A percentile compares a stretch with the other conserved stretches of the same genome.
phyloP scores from a whole-genome alignment of 2,888 invertebrate genomes.

The Sialis fuliginosa region DNA sequence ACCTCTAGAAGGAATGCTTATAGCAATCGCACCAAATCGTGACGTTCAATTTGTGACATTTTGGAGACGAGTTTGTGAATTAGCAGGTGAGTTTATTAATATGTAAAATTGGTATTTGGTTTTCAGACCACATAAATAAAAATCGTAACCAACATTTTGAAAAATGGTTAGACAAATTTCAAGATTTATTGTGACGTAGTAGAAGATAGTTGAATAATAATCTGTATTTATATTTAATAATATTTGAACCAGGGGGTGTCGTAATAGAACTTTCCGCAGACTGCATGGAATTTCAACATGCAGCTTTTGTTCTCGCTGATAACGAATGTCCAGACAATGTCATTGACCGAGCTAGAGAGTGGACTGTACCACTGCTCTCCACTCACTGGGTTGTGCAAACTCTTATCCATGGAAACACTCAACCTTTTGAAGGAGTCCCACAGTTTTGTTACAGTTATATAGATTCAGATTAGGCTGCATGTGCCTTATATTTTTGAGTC shows the following conservation, averaged over 20 bases:
- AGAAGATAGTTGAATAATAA: neutral
- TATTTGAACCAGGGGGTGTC: constrained; percentile 17
- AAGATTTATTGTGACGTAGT: neutral
- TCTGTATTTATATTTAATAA: too few relatives aligned
- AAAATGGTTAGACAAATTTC: too few relatives aligned
- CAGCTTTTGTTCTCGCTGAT: constrained; percentile 39
- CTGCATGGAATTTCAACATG: constrained; percentile 8
- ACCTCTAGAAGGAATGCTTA: constrained; percentile 17
- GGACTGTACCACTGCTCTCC: constrained; percentile 44
- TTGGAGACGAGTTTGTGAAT: constrained; percentile 40
- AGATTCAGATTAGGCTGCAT: too few relatives aligned
- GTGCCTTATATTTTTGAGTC: too few relatives aligned
- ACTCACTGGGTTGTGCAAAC: constrained; percentile 53
- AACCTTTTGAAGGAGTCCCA: constrained; percentile 5
- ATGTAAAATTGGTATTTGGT: too few relatives aligned
- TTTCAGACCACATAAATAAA: too few relatives aligned
- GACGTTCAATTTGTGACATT: constrained; percentile 34
- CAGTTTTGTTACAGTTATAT: too few relatives aligned
- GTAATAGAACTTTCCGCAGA: constrained; percentile 20
- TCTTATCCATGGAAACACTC: constrained; percentile 37
- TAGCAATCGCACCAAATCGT: constrained; percentile 20
- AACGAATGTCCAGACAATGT: constrained; percentile 38
- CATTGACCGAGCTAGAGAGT: constrained; percentile 31
- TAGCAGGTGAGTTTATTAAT: constrained; percentile 24
- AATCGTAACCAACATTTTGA: too few relatives aligned